A percentile compares a stretch with the other conserved stretches of the same genome.
phyloP scores from a whole-genome alignment of 2,113 vertebrate species.

The Donacobius atricapilla region DNA sequence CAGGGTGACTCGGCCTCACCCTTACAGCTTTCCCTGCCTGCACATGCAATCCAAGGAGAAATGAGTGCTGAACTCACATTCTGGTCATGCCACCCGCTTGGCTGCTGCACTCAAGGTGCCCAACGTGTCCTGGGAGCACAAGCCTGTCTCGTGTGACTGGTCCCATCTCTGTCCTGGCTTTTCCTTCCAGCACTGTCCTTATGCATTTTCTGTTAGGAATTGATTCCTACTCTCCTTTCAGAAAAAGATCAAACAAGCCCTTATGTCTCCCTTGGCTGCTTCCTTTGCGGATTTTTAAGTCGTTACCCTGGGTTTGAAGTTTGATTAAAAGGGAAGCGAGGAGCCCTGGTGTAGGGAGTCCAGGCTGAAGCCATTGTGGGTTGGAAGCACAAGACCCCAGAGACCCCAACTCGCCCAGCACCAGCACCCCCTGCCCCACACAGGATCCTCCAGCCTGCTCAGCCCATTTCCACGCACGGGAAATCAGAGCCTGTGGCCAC shows the following conservation, averaged over 20 bases:
- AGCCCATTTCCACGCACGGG: accelerated
- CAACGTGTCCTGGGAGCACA: background rate
- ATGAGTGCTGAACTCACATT: background rate
- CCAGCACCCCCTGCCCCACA: background rate
- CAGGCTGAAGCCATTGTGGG: background rate
- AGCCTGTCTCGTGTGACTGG: accelerated
- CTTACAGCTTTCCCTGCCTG: background rate
- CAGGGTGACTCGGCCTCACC: background rate
- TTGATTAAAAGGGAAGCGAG: background rate
- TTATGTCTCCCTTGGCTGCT: background rate
- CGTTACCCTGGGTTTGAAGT: background rate
- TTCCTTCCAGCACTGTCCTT: background rate
- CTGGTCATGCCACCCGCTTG: accelerated
- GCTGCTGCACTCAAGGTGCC: background rate
- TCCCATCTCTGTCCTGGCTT: background rate
- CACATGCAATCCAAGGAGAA: background rate
- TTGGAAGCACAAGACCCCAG: background rate
- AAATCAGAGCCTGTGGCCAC: accelerated
- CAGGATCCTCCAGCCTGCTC: background rate
- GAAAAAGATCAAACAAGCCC: slow-evolving; percentile 58
- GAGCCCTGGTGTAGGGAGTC: background rate
- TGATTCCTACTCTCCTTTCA: slow-evolving; percentile 55
- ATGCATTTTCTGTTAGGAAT: background rate
- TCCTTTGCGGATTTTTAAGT: background rate
- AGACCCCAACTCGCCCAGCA: accelerated